Conservation (phyloP, 2,113 vertebrate species). For the Ochotona curzoniae region DNA sequence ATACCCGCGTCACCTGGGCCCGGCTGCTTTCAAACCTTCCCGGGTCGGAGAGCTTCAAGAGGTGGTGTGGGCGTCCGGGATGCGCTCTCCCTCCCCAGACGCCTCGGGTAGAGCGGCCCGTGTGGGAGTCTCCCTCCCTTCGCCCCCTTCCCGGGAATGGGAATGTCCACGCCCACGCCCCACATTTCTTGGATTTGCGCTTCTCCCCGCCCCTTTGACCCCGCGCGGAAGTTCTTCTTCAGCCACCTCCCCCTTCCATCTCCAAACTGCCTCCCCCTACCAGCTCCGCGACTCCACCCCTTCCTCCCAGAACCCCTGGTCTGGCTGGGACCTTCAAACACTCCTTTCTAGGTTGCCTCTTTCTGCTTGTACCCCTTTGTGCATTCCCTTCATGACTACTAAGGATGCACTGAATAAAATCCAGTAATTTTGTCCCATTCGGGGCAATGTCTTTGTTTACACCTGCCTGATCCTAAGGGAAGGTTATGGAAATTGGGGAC, state of each 20-base stretch:
- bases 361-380: slow-evolving; percentile 57
- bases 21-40: slow-evolving; percentile 75
- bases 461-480: background rate
- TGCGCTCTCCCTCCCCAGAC: too few relatives aligned
- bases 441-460: background rate
- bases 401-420: background rate
- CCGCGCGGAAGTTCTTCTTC: background rate
- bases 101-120: background rate
- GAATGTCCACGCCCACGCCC: background rate
- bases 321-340: slow-evolving; percentile 37
- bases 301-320: background rate
- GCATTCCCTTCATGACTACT: slow-evolving; percentile 46
- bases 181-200: slow-evolving; percentile 4
- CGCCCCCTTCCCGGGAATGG: background rate
- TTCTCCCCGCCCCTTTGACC: background rate
- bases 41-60: slow-evolving; percentile 10
- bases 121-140: background rate
- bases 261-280: background rate
- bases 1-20: slow-evolving; percentile 60
- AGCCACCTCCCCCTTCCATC: background rate
- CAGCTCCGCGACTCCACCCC: background rate
- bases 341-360: slow-evolving; percentile 22
- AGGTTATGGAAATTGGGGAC: background rate
- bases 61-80: background rate
- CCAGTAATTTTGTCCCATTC: background rate